A percentile compares a stretch with the other conserved stretches of the same genome.
Conservation (phyloP, 2,797 vertebrate genomes). For the Oceanodroma leucorhoa region DNA sequence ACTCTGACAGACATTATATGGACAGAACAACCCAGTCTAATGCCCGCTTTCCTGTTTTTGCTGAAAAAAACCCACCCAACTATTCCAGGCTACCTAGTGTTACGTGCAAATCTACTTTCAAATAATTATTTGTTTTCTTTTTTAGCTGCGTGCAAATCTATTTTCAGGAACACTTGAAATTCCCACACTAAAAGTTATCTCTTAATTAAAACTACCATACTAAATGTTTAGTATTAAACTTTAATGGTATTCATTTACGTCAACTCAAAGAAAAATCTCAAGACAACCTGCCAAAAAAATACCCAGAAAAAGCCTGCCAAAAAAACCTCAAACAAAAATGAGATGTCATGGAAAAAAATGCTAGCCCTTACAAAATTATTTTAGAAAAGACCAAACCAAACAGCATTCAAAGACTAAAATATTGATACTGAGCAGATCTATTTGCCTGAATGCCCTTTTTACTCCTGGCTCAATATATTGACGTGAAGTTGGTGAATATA, state of each 20-base stretch:
- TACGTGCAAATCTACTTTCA: neutral
- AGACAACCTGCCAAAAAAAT: neutral
- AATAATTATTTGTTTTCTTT: neutral
- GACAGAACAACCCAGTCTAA: neutral
- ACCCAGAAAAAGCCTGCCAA: neutral
- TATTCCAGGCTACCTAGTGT: neutral
- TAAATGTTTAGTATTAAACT: neutral
- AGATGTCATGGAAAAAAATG: neutral
- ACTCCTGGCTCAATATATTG: neutral
- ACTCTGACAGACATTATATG: neutral
- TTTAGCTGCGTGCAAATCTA: neutral
- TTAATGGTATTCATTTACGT: neutral
- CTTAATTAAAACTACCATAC: neutral
- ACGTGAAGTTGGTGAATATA: neutral
- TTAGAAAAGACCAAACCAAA: neutral
- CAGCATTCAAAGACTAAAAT: neutral
- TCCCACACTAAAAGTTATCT: neutral
- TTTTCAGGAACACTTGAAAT: neutral
- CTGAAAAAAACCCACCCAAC: neutral
- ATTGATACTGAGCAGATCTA: neutral
- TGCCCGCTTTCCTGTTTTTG: neutral
- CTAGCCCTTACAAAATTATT: neutral
- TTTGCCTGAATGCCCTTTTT: neutral
- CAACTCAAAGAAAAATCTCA: neutral
- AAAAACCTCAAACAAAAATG: neutral